Evolutionary conservation across 2,888 invertebrate species (phyloP), one percentile per base, ranked within the genome.

Genomic region (Himalopsyche tibetana): DNA sequence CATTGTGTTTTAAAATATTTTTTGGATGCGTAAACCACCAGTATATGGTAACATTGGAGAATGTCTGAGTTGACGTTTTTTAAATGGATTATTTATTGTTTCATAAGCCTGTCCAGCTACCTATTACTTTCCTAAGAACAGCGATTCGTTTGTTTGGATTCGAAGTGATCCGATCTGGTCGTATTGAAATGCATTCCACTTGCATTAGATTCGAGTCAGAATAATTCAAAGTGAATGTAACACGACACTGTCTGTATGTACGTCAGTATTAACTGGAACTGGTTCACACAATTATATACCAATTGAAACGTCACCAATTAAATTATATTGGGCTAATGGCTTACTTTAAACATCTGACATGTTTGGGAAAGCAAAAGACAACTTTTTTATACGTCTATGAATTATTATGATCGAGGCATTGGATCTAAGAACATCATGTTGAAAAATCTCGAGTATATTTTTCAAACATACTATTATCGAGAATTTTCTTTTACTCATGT

Each of bases 131-230:
- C 63, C 63, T 19, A 63, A 63, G 63, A 63, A 63, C 63, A 63
- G 63, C 63, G 63, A 63, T 63, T 63, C 63, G 63, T 63, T 63
- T 63, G 63, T 63, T 63, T 63, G 63, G 8, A 19, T 63, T 63
- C 63, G 63, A 63, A 63, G 63, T 63, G 63, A 63, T 63, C 63
- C 11, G 63, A n/a, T 63, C 63, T 63, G 19, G 8, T 63, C 28
- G 63, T 63, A 63, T 63, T 63, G 63, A 63, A 63, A 63, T 63
- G 63, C 63, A 63, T 63, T 63, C 63, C 63, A 63, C 63, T 63
- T 63, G 63, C 63, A 63, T 63, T 63, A 63, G 63, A 63, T 63
- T 63, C 63, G 63, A 51, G 51, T 51, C 51, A 51, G 51, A 51
- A 51, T 51, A 51, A 51, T 51, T 51, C 51, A 51, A 63, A 63